A percentile compares a stretch with the other conserved stretches of the same genome.
phyloP scores from a whole-genome alignment of 2,888 invertebrate genomes.

The Galeruca laticollis region DNA sequence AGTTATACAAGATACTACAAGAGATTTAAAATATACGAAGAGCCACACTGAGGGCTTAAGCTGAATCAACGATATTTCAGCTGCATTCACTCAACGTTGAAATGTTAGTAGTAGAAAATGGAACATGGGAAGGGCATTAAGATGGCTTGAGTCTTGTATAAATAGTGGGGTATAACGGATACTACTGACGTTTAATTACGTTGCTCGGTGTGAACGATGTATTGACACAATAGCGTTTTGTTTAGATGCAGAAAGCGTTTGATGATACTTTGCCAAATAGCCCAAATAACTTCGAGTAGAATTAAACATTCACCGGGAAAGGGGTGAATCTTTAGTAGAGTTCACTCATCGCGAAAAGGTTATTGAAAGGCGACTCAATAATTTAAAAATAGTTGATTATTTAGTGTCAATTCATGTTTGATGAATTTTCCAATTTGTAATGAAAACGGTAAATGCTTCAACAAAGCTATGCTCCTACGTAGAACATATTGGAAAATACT shows the following conservation, averaged over 20 bases:
- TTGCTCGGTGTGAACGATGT: conserved; percentile 40
- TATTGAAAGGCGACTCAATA: not conserved
- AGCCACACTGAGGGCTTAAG: not conserved
- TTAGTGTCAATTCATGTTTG: not conserved
- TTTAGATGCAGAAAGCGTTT: conserved; percentile 31
- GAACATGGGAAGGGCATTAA: conserved; percentile 52
- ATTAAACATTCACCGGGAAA: not conserved
- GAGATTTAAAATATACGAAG: too few species aligned
- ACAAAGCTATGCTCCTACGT: too few species aligned
- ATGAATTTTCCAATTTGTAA: not conserved
- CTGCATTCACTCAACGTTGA: not conserved
- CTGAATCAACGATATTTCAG: not conserved
- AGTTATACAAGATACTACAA: too few species aligned
- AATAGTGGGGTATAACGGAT: conserved; percentile 40
- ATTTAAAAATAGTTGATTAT: not conserved
- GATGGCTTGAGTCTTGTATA: conserved; percentile 41
- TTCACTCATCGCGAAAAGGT: not conserved
- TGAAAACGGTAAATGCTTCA: too few species aligned
- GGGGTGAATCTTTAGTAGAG: not conserved
- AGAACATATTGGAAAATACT: too few species aligned
- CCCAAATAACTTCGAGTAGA: not conserved
- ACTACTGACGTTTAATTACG: conserved; percentile 48
- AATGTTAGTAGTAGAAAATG: conserved; percentile 38
- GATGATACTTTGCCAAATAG: conserved; percentile 15
- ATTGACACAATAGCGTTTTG: conserved; percentile 42